Evolutionary conservation across 37 sponge, comb jelly and placozoan species (phyloP), one percentile per base, ranked within the genome.

Genomic region (Halisarca cf. caerulea): DNA sequence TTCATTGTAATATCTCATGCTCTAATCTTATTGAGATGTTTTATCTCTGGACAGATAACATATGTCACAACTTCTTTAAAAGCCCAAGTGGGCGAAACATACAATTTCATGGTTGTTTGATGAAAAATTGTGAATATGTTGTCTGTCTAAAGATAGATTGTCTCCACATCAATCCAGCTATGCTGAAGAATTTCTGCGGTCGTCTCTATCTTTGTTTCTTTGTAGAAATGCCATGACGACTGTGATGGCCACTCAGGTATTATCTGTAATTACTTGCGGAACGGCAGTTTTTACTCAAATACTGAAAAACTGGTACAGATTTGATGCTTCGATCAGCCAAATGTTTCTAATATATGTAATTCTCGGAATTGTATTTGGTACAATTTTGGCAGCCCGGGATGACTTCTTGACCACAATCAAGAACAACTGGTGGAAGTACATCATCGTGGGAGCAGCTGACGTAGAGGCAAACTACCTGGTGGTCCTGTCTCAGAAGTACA

Each of bases 391-490:
- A 2, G 5, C n/a, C 2, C 57, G 79, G 66, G 62, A 36, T 6
- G 72, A 80, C 58, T 91, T 96, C 59, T 35, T 78, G 39, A 64
- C 25, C n/a, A 77, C 87, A 23, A 45, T 94, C 32, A 32, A 73
- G 82, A 27, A 80, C 71, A 81, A 94, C 84, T 91, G 94, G 89
- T 91, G 90, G 87, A 85, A 86, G 73, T 96, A 96, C 66, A 6
- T 85, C 8, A 59, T 94, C 20, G 45, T 96, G 24, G 95, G 87
- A 0, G 24, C 88, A 0, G 40, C 89, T 24, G 97, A 94, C 85
- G 95, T 90, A 28, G 95, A 96, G 34, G 97, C 87, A 0, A 94
- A 91, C 75, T 96, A 82, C 55, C 47, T 89, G n/a, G 58, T 94
- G 8, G 83, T 96, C 0, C 55, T 82, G 37, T 87, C 97, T 2